phyloP scores from a whole-genome alignment of 37 sponge, comb jelly and placozoan species.

The Tethya wilhelma region DNA sequence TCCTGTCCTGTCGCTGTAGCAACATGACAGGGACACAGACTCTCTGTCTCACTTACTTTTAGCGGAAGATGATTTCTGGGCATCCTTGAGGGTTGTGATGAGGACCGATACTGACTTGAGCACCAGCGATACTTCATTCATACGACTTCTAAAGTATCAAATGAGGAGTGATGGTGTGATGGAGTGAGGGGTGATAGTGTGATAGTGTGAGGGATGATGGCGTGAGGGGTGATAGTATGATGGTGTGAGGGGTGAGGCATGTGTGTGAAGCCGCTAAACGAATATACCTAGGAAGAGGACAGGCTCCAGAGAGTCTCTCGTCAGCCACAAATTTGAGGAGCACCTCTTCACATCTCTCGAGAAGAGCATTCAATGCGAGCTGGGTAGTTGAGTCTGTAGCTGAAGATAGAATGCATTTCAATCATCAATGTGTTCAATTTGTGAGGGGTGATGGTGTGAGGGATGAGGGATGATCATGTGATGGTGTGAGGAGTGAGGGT shows the following conservation, averaged over 20 bases:
- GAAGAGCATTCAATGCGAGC: slow-evolving; percentile 76
- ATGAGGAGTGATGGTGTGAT: background rate
- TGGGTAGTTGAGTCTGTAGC: slow-evolving; percentile 55
- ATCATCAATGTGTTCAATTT: no score
- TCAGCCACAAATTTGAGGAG: slow-evolving; percentile 68
- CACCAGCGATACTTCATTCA: slow-evolving; percentile 84
- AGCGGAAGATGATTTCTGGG: slow-evolving; percentile 34
- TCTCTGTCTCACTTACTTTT: slow-evolving; percentile 40
- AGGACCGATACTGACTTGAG: slow-evolving; percentile 75
- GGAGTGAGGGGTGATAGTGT: background rate
- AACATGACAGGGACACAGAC: no score
- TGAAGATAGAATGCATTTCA: background rate
- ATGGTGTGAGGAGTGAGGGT: no score
- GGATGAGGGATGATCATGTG: no score
- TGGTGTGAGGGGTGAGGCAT: background rate
- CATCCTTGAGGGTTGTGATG: slow-evolving; percentile 66
- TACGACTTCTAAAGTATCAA: slow-evolving; percentile 8
- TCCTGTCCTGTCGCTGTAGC: background rate
- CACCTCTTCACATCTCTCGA: slow-evolving; percentile 79
- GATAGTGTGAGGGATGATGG: background rate
- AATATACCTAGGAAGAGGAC: slow-evolving; percentile 75
- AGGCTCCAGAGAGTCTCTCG: slow-evolving; percentile 77
- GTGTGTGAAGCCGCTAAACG: background rate
- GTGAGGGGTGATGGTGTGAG: no score
- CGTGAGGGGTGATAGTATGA: background rate